phyloP scores from a whole-genome alignment of 2,113 vertebrate genomes.

The Caranx ignobilis region DNA sequence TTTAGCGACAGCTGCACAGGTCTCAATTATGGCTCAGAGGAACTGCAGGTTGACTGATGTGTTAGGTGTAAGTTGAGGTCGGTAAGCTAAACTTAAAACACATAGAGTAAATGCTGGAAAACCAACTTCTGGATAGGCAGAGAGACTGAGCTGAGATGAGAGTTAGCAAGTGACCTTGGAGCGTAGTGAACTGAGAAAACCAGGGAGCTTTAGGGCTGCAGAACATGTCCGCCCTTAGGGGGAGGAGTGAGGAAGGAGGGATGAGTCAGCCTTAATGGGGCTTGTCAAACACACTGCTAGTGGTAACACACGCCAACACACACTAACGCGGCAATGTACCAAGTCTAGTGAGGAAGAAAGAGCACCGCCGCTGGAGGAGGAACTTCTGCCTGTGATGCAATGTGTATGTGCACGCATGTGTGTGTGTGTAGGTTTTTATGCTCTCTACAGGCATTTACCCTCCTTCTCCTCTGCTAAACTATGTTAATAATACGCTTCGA shows the following conservation, averaged over 20 bases:
- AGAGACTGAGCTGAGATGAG: not conserved
- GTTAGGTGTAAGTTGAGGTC: slow-evolving; percentile 38
- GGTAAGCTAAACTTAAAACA: slow-evolving; percentile 29
- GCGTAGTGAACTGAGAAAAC: slow-evolving; percentile 29
- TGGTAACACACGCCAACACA: slow-evolving; percentile 27
- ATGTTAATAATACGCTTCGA: slow-evolving; percentile 78
- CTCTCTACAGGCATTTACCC: slow-evolving; percentile 57
- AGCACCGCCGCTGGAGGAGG: slow-evolving; percentile 16
- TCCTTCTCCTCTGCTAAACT: slow-evolving; percentile 67
- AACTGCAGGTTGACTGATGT: slow-evolving; percentile 38
- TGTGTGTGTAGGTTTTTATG: slow-evolving; percentile 29
- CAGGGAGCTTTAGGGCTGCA: slow-evolving; percentile 43
- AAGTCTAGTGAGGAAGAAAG: slow-evolving; percentile 45
- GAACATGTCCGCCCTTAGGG: slow-evolving; percentile 61
- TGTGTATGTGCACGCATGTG: slow-evolving; percentile 20
- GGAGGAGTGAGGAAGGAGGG: slow-evolving; percentile 55
- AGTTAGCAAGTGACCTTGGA: slow-evolving; percentile 19
- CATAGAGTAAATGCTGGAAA: slow-evolving; percentile 18
- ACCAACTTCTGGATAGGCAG: not conserved
- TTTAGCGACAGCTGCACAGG: slow-evolving; percentile 52
- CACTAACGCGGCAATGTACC: slow-evolving; percentile 18
- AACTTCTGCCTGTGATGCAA: slow-evolving; percentile 63
- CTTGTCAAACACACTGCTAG: slow-evolving; percentile 57
- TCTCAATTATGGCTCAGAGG: slow-evolving; percentile 44
- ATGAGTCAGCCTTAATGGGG: slow-evolving; percentile 71